Evolutionary conservation across 2,113 vertebrate genomes (phyloP), one percentile per base, ranked within the genome.

Genomic region (Myanophis thanlyinensis): DNA sequence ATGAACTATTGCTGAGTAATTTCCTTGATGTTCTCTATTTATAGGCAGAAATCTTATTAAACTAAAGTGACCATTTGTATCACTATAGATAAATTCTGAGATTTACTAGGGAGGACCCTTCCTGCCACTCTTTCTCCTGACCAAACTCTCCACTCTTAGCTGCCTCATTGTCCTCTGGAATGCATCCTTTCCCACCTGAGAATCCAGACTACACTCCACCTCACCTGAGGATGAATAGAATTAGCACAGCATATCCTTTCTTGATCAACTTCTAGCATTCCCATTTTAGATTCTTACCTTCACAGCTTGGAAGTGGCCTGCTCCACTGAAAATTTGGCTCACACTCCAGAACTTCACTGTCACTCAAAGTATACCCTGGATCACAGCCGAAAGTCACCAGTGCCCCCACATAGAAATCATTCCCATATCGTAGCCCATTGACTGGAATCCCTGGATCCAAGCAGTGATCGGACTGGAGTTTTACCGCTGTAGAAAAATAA

Each of bases 241-340:
- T 15, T 22, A 20, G n/a, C 15, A 2, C 5, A 3, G 2, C 54
- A 62, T 47, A 23, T 40, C 5, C 11, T 56, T 44, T 59, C 4
- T 44, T 7, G 5, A 5, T 8, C 40, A 8, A 27, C 5, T 13
- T 46, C 44, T 67, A 67, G 11, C n/a, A 18, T 91, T 25, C 35
- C 13, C 25, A 89, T 18, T 53, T 88, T 51, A 1, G 4, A 47
- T 1, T 22, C 95, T 90, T 97, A 99, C 99, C 99, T 97, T 99
- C 99, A 0, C 99, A 99, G 97, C 98, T 99, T 90, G 99, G 99
- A 93, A 99, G 98, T 0, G 99, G 98, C 1, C 98, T 98, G 94
- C 99, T 99, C 99, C 99, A 99, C 96, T 99, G 99, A 95, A 99
- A 99, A 97, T 99, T 99, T 8, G 99, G 99, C 94, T 99, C 99